phyloP scores from a whole-genome alignment of 2,797 vertebrate species.

The Spinibarbus caldwelli region DNA sequence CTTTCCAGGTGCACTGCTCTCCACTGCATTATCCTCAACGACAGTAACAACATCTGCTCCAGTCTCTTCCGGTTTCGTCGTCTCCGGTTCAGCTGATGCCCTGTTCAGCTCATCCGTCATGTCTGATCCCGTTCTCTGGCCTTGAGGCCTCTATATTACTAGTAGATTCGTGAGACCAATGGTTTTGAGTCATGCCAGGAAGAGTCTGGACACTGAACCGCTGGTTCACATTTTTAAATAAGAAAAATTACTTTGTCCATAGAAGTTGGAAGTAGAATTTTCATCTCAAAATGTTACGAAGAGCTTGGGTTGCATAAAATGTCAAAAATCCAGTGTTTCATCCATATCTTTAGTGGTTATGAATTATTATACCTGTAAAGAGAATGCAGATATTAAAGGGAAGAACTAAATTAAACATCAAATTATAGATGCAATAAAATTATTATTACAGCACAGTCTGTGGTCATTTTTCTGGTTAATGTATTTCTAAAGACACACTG shows the following conservation, averaged over 20 bases:
- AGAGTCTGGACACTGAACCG: background rate
- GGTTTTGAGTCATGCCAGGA: conserved; percentile 44
- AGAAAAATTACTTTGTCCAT: background rate
- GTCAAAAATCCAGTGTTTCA: background rate
- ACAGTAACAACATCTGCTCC: background rate
- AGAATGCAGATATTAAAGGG: background rate
- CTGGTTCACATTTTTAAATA: conserved; percentile 32
- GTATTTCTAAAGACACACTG: background rate
- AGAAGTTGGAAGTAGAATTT: background rate
- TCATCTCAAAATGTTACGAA: conserved; percentile 20
- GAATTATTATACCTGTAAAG: conserved; percentile 1
- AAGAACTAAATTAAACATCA: background rate
- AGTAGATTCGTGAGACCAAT: conserved; percentile 20
- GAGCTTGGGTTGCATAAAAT: background rate
- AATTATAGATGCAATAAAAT: background rate
- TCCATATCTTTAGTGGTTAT: conserved; percentile 4
- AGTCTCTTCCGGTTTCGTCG: conserved; percentile 11
- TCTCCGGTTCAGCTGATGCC: conserved; percentile 9
- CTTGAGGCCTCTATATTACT: conserved; percentile 24
- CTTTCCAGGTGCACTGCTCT: background rate
- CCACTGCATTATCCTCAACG: background rate
- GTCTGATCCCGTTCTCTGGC: conserved; percentile 20
- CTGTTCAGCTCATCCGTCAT: conserved; percentile 46
- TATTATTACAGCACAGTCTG: background rate
- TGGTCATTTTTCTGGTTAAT: background rate